Evolutionary conservation across 2,888 invertebrate species (phyloP), one percentile per base, ranked within the genome.

Genomic region (Apamea sordens): DNA sequence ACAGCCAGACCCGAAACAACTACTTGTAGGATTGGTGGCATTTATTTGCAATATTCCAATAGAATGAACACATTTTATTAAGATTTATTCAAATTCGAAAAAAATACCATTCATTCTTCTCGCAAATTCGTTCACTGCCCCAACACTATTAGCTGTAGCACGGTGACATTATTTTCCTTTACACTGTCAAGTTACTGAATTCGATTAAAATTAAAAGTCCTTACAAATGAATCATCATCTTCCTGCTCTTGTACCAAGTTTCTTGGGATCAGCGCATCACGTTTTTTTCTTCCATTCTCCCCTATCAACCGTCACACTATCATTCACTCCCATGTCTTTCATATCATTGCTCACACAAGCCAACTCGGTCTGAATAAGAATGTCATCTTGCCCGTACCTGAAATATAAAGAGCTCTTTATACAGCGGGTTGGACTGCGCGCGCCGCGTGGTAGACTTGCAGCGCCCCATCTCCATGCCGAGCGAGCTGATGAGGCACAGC

Each of bases 341-440:
- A 28, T 28, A 28, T 63, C 18, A 28, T 32, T 18, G 4, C 18
- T 63, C 18, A 63, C 28, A 18, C 18, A 28, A 18, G 28, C 8
- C n/a, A 28, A 1, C 15, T 2, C 11, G 6, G 21, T 7, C 3
- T 36, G 6, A 64, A 64, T 64, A 32, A 32, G 5, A 53, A 70
- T 53, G 0, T 32, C 15, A 74, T 47, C 53, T 44, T 21, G 2
- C 10, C 6, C 70, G 2, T n/a, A 70, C 70, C 63, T 44, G 79
- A 74, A 36, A 63, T 56, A 99, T 98, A 94, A 99, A 99, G 6
- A 99, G 98, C 96, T 99, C 99, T 95, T 99, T 99, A 94, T 99
- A 99, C 21, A 99, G 97, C 63, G 99, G 99, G 97, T 99, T 99
- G 71, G 99, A 99, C 95, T 99, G 99, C 21, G 99, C 99, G 73